These are phyloP conservation scores for Gambusia holbrooki DNA, from an alignment of 2,113 vertebrate genomes.

Conservation along the genomic window DNA sequence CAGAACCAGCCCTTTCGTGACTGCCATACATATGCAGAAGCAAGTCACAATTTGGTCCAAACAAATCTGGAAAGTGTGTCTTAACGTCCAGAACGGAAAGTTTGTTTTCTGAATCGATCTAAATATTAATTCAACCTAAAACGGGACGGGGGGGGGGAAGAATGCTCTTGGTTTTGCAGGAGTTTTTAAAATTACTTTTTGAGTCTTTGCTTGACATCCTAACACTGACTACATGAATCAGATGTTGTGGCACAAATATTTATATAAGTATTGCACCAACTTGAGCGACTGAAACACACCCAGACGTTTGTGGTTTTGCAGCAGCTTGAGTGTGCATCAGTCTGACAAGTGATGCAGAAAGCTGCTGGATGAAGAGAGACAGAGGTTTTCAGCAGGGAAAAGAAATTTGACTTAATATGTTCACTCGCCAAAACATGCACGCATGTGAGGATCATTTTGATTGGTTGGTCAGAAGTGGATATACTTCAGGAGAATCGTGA, in stretches of 20 bases:
- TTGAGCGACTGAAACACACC: neutral
- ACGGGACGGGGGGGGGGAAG: neutral
- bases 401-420: slow-evolving; percentile 5
- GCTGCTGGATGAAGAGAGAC: slow-evolving; percentile 32
- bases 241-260: neutral
- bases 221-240: neutral
- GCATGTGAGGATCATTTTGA: neutral
- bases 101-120: no score
- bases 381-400: neutral
- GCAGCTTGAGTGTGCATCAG: slow-evolving; percentile 13
- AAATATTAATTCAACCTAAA: neutral
- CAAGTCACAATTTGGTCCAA: no score
- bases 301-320: slow-evolving; percentile 7
- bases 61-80: neutral
- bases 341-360: slow-evolving; percentile 13
- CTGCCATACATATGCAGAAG: neutral
- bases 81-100: neutral
- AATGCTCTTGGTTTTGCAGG: neutral
- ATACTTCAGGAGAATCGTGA: neutral
- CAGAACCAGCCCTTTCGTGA: neutral
- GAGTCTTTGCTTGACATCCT: neutral
- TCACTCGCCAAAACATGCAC: slow-evolving; percentile 8
- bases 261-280: neutral
- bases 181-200: neutral
- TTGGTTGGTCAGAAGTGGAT: neutral